Evolutionary conservation across 2,797 vertebrate genomes (phyloP).

Genomic region (Coilia nasus): DNA sequence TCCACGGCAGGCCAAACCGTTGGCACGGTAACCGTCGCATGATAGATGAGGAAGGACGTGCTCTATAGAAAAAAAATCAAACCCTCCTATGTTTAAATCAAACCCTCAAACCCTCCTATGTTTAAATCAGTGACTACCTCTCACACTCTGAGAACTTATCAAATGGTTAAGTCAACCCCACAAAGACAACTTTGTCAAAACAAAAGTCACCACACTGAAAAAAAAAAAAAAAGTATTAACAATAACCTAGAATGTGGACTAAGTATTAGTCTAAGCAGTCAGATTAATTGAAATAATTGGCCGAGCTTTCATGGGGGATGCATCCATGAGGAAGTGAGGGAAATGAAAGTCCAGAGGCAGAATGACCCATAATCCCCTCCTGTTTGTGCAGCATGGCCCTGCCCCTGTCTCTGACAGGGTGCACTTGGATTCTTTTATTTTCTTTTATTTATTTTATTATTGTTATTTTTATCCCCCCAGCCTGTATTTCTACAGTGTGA

Average conservation of each 20-base stretch:
- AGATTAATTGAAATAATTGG: constrained; percentile 17
- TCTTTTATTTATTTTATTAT: neutral
- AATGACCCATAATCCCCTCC: constrained; percentile 11
- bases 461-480: neutral
- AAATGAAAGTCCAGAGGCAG: constrained; percentile 24
- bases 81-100: neutral
- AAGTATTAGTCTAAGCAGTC: neutral
- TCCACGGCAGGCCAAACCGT: neutral
- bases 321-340: constrained; percentile 19
- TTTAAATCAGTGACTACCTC: neutral
- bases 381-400: neutral
- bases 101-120: constrained; percentile 2
- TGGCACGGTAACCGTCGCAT: neutral
- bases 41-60: neutral
- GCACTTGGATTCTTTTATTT: too few relatives aligned
- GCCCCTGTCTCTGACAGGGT: neutral
- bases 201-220: neutral
- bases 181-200: neutral
- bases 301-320: neutral
- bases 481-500: neutral
- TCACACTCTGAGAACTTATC: neutral
- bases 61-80: neutral
- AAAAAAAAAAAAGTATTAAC: neutral
- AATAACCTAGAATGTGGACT: neutral
- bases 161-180: neutral